These are phyloP conservation scores for Pseudomyrmex dendroicus DNA, from an alignment of 1,140 invertebrate species.

Conservation along the genomic window DNA sequence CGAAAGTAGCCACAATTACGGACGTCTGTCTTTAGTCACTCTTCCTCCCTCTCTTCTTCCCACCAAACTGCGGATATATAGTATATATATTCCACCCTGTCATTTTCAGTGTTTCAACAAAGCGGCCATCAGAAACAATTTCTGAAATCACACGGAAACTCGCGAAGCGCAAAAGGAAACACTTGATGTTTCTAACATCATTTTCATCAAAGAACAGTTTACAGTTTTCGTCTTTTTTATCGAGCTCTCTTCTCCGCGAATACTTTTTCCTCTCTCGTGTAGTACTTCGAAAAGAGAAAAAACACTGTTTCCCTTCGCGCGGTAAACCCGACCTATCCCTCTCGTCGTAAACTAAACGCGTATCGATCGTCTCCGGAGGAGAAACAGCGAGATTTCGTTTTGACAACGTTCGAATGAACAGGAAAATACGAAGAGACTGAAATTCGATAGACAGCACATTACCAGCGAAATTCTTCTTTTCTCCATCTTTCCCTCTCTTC, in stretches of 20 bases:
- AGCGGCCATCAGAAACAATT: slow-evolving; percentile 42
- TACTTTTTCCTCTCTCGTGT: neutral
- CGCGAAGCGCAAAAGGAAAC: slow-evolving; percentile 3
- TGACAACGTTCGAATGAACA: neutral
- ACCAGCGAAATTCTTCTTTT: neutral
- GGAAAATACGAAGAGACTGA: neutral
- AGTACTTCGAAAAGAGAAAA: neutral
- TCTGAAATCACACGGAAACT: slow-evolving; percentile 31
- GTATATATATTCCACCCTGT: slow-evolving; percentile 1
- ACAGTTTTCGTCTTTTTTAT: neutral
- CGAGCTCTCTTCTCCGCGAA: neutral
- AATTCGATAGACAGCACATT: neutral
- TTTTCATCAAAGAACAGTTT: slow-evolving; percentile 22
- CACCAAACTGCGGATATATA: slow-evolving; percentile 1
- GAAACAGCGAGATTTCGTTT: neutral
- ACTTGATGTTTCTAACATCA: slow-evolving; percentile 24
- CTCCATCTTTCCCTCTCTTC: too few species aligned
- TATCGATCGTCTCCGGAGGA: slow-evolving; percentile 17
- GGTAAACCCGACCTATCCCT: slow-evolving; percentile 19
- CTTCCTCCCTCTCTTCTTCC: neutral
- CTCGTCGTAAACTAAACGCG: neutral
- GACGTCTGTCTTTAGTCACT: slow-evolving; percentile 36
- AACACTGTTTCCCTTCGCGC: slow-evolving; percentile 31
- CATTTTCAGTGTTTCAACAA: slow-evolving; percentile 32
- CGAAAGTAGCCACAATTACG: slow-evolving; percentile 55